Evolutionary conservation across 2,888 invertebrate species (phyloP).

Genomic region (Tetranychus piercei): DNA sequence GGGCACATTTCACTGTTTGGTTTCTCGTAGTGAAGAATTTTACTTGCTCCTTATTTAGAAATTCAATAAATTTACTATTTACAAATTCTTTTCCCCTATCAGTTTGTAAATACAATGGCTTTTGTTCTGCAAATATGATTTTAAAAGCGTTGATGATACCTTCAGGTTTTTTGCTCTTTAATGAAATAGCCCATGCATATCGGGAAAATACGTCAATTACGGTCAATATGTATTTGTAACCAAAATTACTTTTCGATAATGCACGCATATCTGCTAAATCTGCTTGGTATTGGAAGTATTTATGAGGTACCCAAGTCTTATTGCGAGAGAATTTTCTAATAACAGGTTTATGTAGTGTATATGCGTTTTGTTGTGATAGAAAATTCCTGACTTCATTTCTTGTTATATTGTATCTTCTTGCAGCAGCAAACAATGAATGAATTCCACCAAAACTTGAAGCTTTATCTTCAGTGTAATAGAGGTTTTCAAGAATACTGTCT

Average conservation of each 20-base stretch:
- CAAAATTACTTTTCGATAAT: constrained; percentile 24
- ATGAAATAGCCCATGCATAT: constrained; percentile 16
- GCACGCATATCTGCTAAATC: constrained; percentile 26
- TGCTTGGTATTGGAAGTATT: constrained; percentile 27
- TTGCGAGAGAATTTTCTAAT: constrained; percentile 19
- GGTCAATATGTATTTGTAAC: constrained; percentile 26
- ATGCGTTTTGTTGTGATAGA: constrained; percentile 9
- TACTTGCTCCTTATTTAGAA: neutral
- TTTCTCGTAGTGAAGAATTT: constrained; percentile 18
- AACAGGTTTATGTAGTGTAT: constrained; percentile 23
- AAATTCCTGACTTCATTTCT: neutral
- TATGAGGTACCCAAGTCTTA: constrained; percentile 22
- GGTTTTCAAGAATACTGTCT: neutral
- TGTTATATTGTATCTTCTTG: neutral
- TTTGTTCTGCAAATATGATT: neutral
- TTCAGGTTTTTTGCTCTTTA: neutral
- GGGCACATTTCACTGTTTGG: neutral
- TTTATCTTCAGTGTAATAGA: neutral
- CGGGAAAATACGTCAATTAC: constrained; percentile 28
- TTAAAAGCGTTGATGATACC: neutral
- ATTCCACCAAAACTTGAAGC: neutral
- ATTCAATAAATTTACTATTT: neutral
- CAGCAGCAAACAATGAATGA: neutral
- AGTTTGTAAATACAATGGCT: neutral
- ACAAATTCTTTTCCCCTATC: neutral